Evolutionary conservation across 2,797 vertebrate species (phyloP), one percentile per base, ranked within the genome.

Genomic region (Forpus xanthops): DNA sequence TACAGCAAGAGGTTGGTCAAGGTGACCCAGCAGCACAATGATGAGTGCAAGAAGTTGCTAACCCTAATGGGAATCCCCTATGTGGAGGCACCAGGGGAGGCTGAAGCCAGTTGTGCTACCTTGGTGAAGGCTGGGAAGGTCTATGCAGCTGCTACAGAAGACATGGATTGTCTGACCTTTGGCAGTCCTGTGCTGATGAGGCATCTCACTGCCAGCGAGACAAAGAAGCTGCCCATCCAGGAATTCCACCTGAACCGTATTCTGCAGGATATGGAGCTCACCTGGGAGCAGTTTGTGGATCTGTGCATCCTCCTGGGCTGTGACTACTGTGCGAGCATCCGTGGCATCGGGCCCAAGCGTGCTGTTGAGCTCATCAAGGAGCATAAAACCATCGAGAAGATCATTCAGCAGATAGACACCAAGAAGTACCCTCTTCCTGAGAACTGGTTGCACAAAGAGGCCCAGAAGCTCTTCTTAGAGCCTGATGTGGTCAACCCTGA

Each of bases 111-210:
- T 96, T 99, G 99, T 12, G 99, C 99, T 0, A 97, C 98, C n/a
- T 96, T 99, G 91, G 99, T 98, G 60, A 99, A 99, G 97, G 98
- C 98, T 0, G 99, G 99, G 25, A 99, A 99, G 90, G 99, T 99
- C 47, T 99, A 98, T 0, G 99, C 98, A 0, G 99, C 99, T 0
- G 99, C 99, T 39, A 99, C 99, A 0, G 99, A 99, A 93, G 99
- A 99, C 70, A 99, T 99, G 99, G 99, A 99, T 11, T 99, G 99
- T 6, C 96, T 99, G 95, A 99, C 99, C 18, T 99, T 99, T 4
- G 99, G 99, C 84, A 99, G 99, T 21, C 98, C 98, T 0, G 98
- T 99, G 62, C 97, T 99, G 25, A 98, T 99, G 95, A 97, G 99
- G 85, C 99, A 99, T 87, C 98, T 99, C 42, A 99, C 99, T 0